Evolutionary conservation across 2,888 invertebrate genomes (phyloP).

Genomic region (Doris montereyensis): DNA sequence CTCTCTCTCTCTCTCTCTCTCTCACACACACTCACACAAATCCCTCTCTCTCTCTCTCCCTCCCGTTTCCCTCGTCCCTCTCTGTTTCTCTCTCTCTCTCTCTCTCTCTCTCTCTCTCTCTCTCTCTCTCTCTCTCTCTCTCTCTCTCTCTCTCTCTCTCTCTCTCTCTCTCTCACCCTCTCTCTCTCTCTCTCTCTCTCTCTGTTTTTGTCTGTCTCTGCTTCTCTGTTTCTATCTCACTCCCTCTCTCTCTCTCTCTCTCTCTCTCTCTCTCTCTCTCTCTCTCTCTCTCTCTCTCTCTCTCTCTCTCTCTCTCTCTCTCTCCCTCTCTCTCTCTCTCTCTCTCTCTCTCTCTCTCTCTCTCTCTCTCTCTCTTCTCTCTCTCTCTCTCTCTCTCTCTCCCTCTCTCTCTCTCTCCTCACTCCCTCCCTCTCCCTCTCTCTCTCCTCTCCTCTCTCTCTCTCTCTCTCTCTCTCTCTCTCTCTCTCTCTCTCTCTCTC

Average conservation of each 20-base stretch:
- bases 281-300: not conserved
- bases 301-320: not conserved
- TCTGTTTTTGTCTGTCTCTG: too few species aligned
- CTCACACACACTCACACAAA: not conserved
- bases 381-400: not conserved
- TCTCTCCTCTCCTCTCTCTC: constrained; percentile 1
- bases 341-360: not conserved
- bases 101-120: constrained; percentile 12
- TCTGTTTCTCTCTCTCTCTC: too few species aligned
- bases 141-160: constrained; percentile 7
- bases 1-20: not conserved
- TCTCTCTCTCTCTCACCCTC: constrained; percentile 17
- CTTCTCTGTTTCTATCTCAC: too few species aligned
- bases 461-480: too few species aligned
- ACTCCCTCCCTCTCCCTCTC: too few species aligned
- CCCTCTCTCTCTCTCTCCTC: not conserved
- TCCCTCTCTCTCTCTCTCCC: constrained; percentile 18
- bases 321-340: not conserved
- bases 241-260: not conserved
- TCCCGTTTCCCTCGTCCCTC: too few species aligned
- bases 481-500: too few species aligned
- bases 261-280: not conserved
- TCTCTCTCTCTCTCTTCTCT: not conserved
- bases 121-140: constrained; percentile 13
- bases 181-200: too few species aligned